These are phyloP conservation scores for Taeniopygia guttata DNA, from an alignment of 2,797 vertebrate species.

Conservation along the genomic window DNA sequence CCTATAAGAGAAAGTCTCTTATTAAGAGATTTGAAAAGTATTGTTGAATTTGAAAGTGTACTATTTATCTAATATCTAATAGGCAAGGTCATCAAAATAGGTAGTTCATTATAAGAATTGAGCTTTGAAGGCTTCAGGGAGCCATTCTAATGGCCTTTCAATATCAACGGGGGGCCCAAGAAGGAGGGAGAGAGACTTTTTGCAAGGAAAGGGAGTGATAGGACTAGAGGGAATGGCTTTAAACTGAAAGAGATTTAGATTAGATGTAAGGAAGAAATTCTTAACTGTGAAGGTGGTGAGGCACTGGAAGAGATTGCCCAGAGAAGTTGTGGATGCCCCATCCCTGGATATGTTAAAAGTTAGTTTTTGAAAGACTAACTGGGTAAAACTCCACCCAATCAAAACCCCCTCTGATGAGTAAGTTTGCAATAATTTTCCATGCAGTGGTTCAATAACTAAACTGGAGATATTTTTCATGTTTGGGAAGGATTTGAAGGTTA, in stretches of 20 bases:
- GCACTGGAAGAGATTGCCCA: not conserved
- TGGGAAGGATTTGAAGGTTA: not conserved
- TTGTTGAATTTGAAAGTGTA: not conserved
- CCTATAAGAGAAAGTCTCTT: constrained; percentile 52
- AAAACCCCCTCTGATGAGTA: not conserved
- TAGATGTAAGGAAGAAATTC: not conserved
- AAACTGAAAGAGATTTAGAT: not conserved
- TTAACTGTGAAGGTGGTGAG: not conserved
- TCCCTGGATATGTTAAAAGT: not conserved
- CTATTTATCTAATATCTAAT: not conserved
- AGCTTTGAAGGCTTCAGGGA: not conserved
- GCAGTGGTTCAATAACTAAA: not conserved
- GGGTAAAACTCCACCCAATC: not conserved
- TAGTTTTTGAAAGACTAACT: not conserved
- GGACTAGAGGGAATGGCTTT: not conserved
- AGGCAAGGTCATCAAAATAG: not conserved
- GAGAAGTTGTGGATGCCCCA: not conserved
- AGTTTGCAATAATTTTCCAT: not conserved
- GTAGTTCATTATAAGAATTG: not conserved
- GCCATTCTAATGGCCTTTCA: not conserved
- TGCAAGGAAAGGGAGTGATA: not conserved
- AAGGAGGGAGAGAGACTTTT: not conserved
- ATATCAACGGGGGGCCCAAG: not conserved
- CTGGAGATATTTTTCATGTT: not conserved
- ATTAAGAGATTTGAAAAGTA: not conserved